Base-by-base conservation (phyloP, 2,888 invertebrate genomes). In the Dryobotodes eremita region DNA sequence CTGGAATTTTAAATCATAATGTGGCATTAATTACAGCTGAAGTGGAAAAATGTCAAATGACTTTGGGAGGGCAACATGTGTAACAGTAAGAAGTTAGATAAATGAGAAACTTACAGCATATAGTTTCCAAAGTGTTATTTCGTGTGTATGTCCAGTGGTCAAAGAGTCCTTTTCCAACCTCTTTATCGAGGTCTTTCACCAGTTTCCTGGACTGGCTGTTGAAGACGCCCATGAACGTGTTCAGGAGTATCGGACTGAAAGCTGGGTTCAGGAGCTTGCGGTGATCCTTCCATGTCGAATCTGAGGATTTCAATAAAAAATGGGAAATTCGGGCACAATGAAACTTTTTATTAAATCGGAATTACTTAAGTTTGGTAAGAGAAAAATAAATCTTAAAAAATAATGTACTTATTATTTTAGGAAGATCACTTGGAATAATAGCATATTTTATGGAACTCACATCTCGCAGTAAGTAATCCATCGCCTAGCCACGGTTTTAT, bases 401-500 rank as follows among this genome's bases (percentile, higher is more conserved):
- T n/a, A n/a, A n/a, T n/a, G n/a, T n/a, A n/a, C n/a, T n/a, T n/a
- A n/a, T n/a, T n/a, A n/a, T n/a, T n/a, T n/a, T n/a, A n/a, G n/a
- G n/a, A n/a, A n/a, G n/a, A n/a, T n/a, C n/a, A n/a, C n/a, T n/a
- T n/a, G n/a, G n/a, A n/a, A n/a, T n/a, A n/a, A n/a, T n/a, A n/a
- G n/a, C n/a, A n/a, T n/a, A n/a, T n/a, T n/a, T n/a, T n/a, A 5
- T 59, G 7, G 10, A 53, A 84, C 89, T 93, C 83, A 96, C 96
- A 77, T 75, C 90, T 92, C n/a, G 93, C 95, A 42, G 95, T 95
- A 17, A 96, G 92, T 48, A 96, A 84, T 8, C 96, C 95, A 78
- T 96, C 94, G 0, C 96, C 96, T 11, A 96, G 90, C 94, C 94
- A 95, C 0, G 95, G 94, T 82, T 95, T 95, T 0, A 93, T 94